These are phyloP conservation scores for Thaumetopoea pityocampa DNA, from an alignment of 1,140 invertebrate genomes.

Conservation along the genomic window DNA sequence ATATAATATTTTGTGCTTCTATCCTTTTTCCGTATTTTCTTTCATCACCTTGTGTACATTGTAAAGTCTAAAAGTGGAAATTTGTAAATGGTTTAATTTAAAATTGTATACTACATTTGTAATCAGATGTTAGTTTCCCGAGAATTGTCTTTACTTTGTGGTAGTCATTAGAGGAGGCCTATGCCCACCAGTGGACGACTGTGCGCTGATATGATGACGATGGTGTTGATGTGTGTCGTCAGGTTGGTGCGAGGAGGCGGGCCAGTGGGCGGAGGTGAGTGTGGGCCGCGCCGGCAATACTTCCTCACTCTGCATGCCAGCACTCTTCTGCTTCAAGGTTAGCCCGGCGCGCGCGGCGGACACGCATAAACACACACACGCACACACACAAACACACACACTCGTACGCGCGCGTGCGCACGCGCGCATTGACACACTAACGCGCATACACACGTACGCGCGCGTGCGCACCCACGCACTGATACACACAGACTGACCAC, in stretches of 20 bases:
- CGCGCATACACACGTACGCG: conserved; percentile 1
- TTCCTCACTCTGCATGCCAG: conserved; percentile 83
- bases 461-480: neutral
- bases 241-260: conserved; percentile 22
- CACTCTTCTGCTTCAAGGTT: conserved; percentile 88
- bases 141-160: too few relatives aligned
- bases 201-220: too few relatives aligned
- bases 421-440: too few relatives aligned
- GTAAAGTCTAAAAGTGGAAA: too few relatives aligned
- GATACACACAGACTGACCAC: neutral
- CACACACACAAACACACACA: conserved; percentile 1
- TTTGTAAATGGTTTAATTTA: too few relatives aligned
- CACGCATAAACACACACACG: conserved; percentile 21
- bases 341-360: conserved; percentile 28
- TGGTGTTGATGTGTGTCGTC: neutral
- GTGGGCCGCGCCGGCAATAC: conserved; percentile 77
- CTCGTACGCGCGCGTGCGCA: neutral
- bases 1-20: too few relatives aligned
- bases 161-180: too few relatives aligned
- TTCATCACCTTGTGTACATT: too few relatives aligned
- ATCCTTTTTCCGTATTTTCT: too few relatives aligned
- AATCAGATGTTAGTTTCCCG: too few relatives aligned
- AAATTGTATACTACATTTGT: too few relatives aligned
- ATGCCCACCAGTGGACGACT: too few relatives aligned
- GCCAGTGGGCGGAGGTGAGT: conserved; percentile 76